These are phyloP conservation scores for Pandemis cinnamomeana DNA, from an alignment of 2,888 invertebrate genomes.

Conservation along the genomic window DNA sequence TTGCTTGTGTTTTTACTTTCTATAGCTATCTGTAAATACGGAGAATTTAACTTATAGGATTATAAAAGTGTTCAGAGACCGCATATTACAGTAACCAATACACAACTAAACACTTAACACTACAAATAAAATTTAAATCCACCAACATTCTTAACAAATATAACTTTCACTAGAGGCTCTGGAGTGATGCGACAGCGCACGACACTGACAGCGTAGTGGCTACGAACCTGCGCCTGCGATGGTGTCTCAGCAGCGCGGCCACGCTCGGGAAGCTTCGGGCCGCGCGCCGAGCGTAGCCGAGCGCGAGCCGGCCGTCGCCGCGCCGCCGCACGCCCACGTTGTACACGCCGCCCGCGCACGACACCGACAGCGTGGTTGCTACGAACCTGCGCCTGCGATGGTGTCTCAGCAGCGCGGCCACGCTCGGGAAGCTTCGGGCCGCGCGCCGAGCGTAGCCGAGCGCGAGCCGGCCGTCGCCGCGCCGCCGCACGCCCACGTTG, in stretches of 20 bases:
- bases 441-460: slow-evolving; percentile 82
- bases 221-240: slow-evolving; percentile 72
- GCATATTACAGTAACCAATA: too few relatives aligned
- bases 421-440: slow-evolving; percentile 80
- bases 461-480: slow-evolving; percentile 81
- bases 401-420: slow-evolving; percentile 81
- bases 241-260: slow-evolving; percentile 81
- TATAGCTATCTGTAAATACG: too few relatives aligned
- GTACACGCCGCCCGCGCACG: slow-evolving; percentile 81
- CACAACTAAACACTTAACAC: too few relatives aligned
- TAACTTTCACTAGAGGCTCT: too few relatives aligned
- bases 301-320: slow-evolving; percentile 80
- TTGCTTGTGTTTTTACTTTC: too few relatives aligned
- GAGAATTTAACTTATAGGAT: too few relatives aligned
- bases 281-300: slow-evolving; percentile 81
- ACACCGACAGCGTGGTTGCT: slow-evolving; percentile 52
- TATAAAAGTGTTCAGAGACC: too few relatives aligned
- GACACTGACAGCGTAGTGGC: too few relatives aligned
- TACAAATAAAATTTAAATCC: too few relatives aligned
- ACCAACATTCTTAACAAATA: too few relatives aligned
- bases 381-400: slow-evolving; percentile 76
- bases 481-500: slow-evolving; percentile 83
- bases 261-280: slow-evolving; percentile 82
- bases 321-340: slow-evolving; percentile 84
- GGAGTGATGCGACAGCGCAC: too few relatives aligned